Evolutionary conservation across 2,797 vertebrate species (phyloP), one percentile per base, ranked within the genome.

Genomic region (Enteromius thamalakanensis): DNA sequence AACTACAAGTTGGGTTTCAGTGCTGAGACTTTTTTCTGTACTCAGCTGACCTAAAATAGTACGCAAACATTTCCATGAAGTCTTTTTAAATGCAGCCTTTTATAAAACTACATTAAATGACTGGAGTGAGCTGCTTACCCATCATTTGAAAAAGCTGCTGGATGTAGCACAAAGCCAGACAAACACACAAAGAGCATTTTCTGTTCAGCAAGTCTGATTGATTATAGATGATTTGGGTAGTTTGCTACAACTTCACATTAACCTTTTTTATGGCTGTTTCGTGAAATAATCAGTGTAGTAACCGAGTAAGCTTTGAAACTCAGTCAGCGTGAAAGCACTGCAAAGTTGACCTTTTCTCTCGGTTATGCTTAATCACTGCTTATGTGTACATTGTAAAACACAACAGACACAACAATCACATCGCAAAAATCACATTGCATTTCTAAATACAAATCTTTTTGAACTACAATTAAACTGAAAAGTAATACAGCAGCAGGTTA

Each of bases 401-500:
- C n/a, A n/a, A n/a, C 49, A 53, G 49, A 74, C 32, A 23, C 34
- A 76, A 40, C 32, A 76, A 60, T 58, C 74, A 58, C 72, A 76
- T 58, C 12, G 12, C 14, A 76, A 40, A 21, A 76, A 58, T 58
- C 72, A 60, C 53, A 76, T 58, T n/a, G n/a, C 14, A 40, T 23
- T 55, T 23, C 11, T 11, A 37, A 6, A 26, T 49, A 3, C 51
- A 51, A 47, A 26, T 72, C 42, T 19, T 34, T 1, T 10, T 74
- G 32, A 49, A 49, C 49, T 21, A 53, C 15, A 21, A 34, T 70
- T 26, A 26, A 17, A 71, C 8, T 10, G 14, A 9, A 71, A 45
- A 47, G 40, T 1, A 26, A 19, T 29, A 29, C n/a, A 71, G 23
- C 42, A 14, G 5, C n/a, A 14, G 5, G n/a, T 42, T 21, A 72